These are phyloP conservation scores for Melikaiella ostensackeni DNA, from an alignment of 2,888 invertebrate genomes.

Conservation along the genomic window DNA sequence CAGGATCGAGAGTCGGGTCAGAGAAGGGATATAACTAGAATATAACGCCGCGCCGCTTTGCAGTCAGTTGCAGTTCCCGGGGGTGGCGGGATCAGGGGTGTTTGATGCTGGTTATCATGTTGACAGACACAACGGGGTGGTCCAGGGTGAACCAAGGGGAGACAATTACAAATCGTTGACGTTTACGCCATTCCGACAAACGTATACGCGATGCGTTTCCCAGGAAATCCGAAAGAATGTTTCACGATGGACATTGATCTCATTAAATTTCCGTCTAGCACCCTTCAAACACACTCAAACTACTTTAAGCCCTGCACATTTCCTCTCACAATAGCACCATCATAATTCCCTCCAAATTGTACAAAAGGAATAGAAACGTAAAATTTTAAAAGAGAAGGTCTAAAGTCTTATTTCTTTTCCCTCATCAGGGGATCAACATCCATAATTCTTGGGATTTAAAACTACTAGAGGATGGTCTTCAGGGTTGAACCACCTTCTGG, in stretches of 20 bases:
- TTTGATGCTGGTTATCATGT: conserved; percentile 76
- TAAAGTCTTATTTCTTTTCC: background rate
- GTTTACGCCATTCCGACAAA: conserved; percentile 66
- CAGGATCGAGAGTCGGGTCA: conserved; percentile 42
- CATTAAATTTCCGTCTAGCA: background rate
- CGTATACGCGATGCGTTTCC: conserved; percentile 52
- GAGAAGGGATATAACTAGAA: conserved; percentile 62
- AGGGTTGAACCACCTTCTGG: conserved; percentile 24
- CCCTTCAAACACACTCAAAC: background rate
- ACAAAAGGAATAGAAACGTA: background rate
- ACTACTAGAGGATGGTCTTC: conserved; percentile 9
- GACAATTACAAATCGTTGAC: conserved; percentile 77
- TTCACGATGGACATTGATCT: conserved; percentile 28
- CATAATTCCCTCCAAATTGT: background rate
- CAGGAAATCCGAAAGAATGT: conserved; percentile 14
- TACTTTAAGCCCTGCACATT: background rate
- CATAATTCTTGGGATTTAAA: conserved; percentile 28
- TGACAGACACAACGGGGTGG: conserved; percentile 73
- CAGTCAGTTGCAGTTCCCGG: conserved; percentile 74
- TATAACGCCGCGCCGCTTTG: conserved; percentile 67
- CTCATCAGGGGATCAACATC: conserved; percentile 10
- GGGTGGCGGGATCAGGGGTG: conserved; percentile 64
- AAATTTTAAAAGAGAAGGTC: background rate
- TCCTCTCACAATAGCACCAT: background rate
- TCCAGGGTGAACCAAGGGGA: conserved; percentile 63